Evolutionary conservation across 2,113 vertebrate species (phyloP).

Genomic region (Apodemus sylvaticus): DNA sequence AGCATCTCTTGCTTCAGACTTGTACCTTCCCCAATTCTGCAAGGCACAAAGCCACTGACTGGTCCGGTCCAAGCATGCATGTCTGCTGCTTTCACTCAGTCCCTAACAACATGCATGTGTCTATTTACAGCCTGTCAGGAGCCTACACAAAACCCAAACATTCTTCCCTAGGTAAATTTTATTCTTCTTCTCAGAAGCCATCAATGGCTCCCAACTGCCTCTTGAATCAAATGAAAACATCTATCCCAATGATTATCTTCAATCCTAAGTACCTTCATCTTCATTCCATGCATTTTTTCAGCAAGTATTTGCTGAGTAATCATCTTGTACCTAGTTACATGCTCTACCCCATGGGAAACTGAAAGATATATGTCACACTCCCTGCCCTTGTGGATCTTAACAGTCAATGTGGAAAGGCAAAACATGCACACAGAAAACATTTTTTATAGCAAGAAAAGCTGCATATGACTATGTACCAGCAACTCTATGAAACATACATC

Average conservation of each 20-base stretch:
- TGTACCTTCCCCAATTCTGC: neutral
- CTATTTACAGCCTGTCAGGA: conserved; percentile 46
- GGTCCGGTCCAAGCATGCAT: neutral
- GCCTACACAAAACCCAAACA: conserved; percentile 21
- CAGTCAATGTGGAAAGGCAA: conserved; percentile 44
- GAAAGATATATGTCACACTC: neutral
- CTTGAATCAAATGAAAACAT: conserved; percentile 71
- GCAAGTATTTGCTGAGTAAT: conserved; percentile 57
- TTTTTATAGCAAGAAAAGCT: conserved; percentile 1
- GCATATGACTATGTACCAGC: neutral
- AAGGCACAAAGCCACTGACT: neutral
- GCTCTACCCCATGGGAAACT: conserved; percentile 15
- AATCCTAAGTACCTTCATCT: conserved; percentile 54
- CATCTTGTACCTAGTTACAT: conserved; percentile 22
- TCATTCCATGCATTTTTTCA: conserved; percentile 10
- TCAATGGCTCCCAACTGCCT: conserved; percentile 60
- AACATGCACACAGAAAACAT: neutral
- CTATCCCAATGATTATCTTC: conserved; percentile 51
- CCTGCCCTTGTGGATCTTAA: conserved; percentile 10
- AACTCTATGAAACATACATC: neutral
- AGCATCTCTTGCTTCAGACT: neutral
- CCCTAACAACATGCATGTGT: conserved; percentile 5
- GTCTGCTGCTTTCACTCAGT: neutral
- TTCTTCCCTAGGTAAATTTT: conserved; percentile 52
- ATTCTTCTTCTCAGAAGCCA: conserved; percentile 53